Percentiles rank a stretch among this genome's conserved stretches.
These are phyloP conservation scores for Hepsetus odoe DNA, from an alignment of 2,113 vertebrate species.

Conservation along the genomic window DNA sequence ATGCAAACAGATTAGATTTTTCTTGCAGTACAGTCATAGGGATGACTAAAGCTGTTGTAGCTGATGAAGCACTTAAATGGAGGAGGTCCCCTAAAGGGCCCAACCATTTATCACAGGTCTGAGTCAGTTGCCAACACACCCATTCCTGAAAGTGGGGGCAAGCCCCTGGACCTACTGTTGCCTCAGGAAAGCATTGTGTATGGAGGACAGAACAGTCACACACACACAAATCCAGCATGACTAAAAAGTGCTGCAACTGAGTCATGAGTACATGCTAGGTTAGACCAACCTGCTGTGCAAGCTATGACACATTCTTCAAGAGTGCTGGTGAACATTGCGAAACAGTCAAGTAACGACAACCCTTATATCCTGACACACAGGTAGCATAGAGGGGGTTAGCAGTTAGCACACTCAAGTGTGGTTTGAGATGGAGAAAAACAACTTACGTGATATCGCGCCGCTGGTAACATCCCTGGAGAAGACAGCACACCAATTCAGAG, in stretches of 20 bases:
- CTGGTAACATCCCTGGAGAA: slow-evolving; percentile 97
- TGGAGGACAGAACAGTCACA: not conserved
- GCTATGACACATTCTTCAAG: slow-evolving; percentile 35
- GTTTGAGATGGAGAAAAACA: not conserved
- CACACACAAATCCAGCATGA: not conserved
- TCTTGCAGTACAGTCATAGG: slow-evolving; percentile 48
- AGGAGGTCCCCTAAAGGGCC: slow-evolving; percentile 21
- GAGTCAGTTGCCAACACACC: slow-evolving; percentile 36
- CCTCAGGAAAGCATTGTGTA: slow-evolving; percentile 10
- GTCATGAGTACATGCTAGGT: slow-evolving; percentile 19
- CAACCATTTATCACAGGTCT: slow-evolving; percentile 42
- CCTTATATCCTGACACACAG: not conserved
- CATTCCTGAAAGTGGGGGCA: slow-evolving; percentile 27
- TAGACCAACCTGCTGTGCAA: slow-evolving; percentile 15
- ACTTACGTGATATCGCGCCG: slow-evolving; percentile 97
- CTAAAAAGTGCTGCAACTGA: not conserved
- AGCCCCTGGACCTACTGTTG: slow-evolving; percentile 21
- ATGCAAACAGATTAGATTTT: slow-evolving; percentile 47
- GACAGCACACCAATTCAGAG: slow-evolving; percentile 88
- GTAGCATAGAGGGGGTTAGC: not conserved
- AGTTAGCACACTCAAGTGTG: not conserved
- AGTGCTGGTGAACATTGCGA: not conserved
- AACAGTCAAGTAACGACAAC: not conserved
- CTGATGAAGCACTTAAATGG: slow-evolving; percentile 30
- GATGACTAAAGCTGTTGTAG: slow-evolving; percentile 25